These are phyloP conservation scores for Leptopilina clavipes DNA, from an alignment of 1,140 invertebrate genomes.

Conservation along the genomic window DNA sequence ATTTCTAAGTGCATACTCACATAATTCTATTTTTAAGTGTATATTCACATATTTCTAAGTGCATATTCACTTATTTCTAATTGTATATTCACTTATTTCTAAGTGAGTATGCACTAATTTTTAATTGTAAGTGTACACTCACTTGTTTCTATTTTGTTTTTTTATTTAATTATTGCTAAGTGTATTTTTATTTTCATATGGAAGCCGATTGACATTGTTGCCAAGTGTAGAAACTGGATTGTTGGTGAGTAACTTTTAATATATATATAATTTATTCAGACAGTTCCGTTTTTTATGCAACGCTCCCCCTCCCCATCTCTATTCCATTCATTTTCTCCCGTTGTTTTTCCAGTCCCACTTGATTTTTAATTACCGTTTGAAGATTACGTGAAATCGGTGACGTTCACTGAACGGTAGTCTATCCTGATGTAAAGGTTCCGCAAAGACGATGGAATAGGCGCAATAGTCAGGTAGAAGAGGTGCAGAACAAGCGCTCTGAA, in stretches of 20 bases:
- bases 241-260: slow-evolving; percentile 82
- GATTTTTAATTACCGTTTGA: slow-evolving; percentile 49
- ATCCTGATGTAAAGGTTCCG: slow-evolving; percentile 54
- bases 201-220: slow-evolving; percentile 90
- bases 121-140: too few species aligned
- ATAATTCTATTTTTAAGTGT: too few species aligned
- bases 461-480: slow-evolving; percentile 42
- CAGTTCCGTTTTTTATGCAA: slow-evolving; percentile 39
- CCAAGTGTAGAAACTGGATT: slow-evolving; percentile 95
- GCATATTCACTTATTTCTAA: too few species aligned
- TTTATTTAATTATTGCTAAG: too few species aligned
- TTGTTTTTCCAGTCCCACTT: slow-evolving; percentile 21
- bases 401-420: slow-evolving; percentile 54
- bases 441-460: slow-evolving; percentile 38
- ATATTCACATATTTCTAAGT: too few species aligned
- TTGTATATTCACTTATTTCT: too few species aligned
- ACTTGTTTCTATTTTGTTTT: too few species aligned
- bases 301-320: slow-evolving; percentile 32
- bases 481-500: slow-evolving; percentile 56
- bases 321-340: slow-evolving; percentile 26
- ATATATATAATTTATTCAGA: slow-evolving; percentile 48
- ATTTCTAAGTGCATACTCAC: too few species aligned
- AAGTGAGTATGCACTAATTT: too few species aligned
- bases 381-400: slow-evolving; percentile 35
- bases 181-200: too few species aligned